Percentiles rank a stretch among this genome's conserved stretches.
These are phyloP conservation scores for Myiotriccus ornatus DNA, from an alignment of 2,797 vertebrate species.

Conservation along the genomic window DNA sequence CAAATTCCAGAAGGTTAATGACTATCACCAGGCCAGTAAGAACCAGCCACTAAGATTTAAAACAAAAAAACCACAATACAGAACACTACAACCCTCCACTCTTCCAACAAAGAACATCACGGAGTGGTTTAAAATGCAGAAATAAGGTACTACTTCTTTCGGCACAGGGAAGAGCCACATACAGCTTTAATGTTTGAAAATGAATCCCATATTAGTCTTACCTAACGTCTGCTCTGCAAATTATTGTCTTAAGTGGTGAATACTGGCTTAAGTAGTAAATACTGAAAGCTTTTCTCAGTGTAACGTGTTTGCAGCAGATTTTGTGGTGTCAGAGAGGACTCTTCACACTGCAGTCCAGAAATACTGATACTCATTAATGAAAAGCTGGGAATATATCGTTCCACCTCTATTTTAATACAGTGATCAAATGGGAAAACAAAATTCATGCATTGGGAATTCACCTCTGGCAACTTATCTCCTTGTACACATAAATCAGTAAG, in stretches of 20 bases:
- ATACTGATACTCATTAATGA: not conserved
- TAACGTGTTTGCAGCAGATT: not conserved
- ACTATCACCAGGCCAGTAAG: not conserved
- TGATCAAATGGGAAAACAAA: not conserved
- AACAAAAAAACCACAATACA: not conserved
- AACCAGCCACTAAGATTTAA: not conserved
- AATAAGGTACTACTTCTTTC: not conserved
- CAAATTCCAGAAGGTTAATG: not conserved
- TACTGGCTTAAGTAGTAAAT: not conserved
- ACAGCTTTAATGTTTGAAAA: not conserved
- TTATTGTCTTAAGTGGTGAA: not conserved
- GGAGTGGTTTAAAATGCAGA: not conserved
- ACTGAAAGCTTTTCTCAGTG: not conserved
- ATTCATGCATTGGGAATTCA: not conserved
- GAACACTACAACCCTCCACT: not conserved
- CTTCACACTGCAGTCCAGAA: not conserved
- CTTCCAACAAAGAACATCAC: not conserved
- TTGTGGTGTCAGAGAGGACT: not conserved
- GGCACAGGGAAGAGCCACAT: not conserved
- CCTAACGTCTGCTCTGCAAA: not conserved
- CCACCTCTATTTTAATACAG: not conserved
- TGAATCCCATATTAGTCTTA: not conserved
- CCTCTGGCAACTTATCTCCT: not conserved
- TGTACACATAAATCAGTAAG: not conserved
- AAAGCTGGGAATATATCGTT: not conserved